Evolutionary conservation across 2,888 invertebrate genomes (phyloP).

Genomic region (Shargacucullia verbasci): DNA sequence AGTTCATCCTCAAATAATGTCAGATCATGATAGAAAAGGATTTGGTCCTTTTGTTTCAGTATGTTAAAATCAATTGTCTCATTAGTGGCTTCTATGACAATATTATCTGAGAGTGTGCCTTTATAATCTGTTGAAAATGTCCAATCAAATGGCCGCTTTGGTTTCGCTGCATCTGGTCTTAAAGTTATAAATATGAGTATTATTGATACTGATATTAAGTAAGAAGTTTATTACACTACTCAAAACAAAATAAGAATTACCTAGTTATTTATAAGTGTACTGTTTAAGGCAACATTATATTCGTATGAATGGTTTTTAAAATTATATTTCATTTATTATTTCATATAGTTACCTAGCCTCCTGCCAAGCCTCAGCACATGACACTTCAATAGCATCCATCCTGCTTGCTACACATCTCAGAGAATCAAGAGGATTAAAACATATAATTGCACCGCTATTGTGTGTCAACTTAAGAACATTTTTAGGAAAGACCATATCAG

Average conservation of each 20-base stretch:
- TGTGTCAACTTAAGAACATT: slow-evolving; percentile 94
- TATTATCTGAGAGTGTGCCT: slow-evolving; percentile 92
- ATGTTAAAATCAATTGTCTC: slow-evolving; percentile 96
- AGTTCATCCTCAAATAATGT: slow-evolving; percentile 99
- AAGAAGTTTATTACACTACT: no score
- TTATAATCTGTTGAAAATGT: slow-evolving; percentile 98
- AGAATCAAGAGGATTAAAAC: slow-evolving; percentile 97
- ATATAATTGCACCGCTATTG: slow-evolving; percentile 91
- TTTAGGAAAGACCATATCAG: slow-evolving; percentile 99
- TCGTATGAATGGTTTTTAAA: no score
- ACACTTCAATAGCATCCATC: slow-evolving; percentile 93
- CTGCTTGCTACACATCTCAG: slow-evolving; percentile 93
- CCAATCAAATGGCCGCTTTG: slow-evolving; percentile 98
- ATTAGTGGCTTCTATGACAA: slow-evolving; percentile 90
- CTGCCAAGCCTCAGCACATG: slow-evolving; percentile 97
- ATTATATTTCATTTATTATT: no score
- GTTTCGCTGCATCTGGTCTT: slow-evolving; percentile 93
- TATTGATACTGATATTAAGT: not conserved
- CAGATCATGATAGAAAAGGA: slow-evolving; percentile 97
- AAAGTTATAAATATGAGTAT: slow-evolving; percentile 52
- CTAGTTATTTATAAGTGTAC: no score
- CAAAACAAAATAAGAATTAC: no score
- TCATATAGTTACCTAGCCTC: slow-evolving; percentile 91
- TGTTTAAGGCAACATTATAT: no score
- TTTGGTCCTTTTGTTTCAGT: slow-evolving; percentile 96